Percentiles rank a stretch among this genome's conserved stretches.
phyloP scores from a whole-genome alignment of 30 jellyfish, hydroid and myxozoan genomes.

The Morbakka virulenta region DNA sequence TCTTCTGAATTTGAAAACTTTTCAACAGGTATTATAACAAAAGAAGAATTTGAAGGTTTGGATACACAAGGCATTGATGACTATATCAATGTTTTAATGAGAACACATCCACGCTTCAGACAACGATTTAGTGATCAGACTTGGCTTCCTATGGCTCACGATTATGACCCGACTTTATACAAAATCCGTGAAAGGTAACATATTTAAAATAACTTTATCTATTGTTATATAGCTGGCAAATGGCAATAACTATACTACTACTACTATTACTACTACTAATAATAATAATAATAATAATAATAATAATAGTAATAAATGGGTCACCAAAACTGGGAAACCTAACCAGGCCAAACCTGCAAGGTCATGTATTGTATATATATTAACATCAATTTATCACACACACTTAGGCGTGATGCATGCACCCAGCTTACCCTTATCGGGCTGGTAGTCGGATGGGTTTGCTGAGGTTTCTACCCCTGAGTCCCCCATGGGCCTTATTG shows the following conservation, averaged over 20 bases:
- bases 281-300: not conserved
- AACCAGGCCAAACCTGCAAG: no score
- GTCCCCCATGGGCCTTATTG: no score
- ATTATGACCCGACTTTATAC: constrained; percentile 12
- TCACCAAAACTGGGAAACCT: no score
- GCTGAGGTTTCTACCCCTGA: no score
- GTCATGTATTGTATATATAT: no score
- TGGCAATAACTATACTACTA: no score
- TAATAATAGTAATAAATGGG: not conserved
- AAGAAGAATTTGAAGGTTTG: constrained; percentile 58
- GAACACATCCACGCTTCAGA: constrained; percentile 86
- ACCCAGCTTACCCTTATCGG: no score
- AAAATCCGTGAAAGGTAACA: constrained; percentile 52
- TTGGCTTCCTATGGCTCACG: constrained; percentile 66
- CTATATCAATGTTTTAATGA: constrained; percentile 49
- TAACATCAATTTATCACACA: no score
- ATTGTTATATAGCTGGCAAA: not conserved
- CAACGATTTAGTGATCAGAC: constrained; percentile 85
- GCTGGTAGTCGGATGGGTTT: no score
- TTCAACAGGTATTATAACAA: constrained; percentile 76
- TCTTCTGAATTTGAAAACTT: no score
- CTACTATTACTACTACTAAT: no score
- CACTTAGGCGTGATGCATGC: no score
- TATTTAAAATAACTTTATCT: not conserved
- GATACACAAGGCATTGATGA: constrained; percentile 81